Base-by-base conservation (phyloP, 2,888 invertebrate species). In the Calliopum simillimum region DNA sequence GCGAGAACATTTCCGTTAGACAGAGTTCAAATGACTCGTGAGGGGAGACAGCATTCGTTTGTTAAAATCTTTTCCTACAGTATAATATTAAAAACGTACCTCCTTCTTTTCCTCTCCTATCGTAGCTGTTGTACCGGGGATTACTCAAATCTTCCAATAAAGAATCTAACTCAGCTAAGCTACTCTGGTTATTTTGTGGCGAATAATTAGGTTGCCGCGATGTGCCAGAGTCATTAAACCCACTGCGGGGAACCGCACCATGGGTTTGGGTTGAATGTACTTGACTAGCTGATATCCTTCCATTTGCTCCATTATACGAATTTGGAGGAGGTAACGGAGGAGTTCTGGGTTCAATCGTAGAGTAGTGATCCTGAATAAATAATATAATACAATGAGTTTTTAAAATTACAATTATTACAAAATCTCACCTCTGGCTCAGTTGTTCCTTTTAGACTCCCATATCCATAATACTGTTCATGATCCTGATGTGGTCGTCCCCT, bases 141-240 rank as follows among this genome's bases (percentile, higher is more conserved):
- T 92, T 93, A 88, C 96, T 97, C 78, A 98, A 89, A 85, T 98
- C 98, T 82, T 96, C 94, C 69, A 98, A 89, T 66, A 98, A 88
- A 16, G 93, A 94, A 86, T 98, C 98, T 83, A 98, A 86, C 86
- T 98, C 98, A 0, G 95, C 94, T 58, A 97, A 88, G 86, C 97
- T 95, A 77, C 92, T 94, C 66, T 86, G 78, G 74, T 80, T 83
- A 62, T 81, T 78, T 63, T 76, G 78, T 23, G 72, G 69, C 21
- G 82, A 82, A 71, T 79, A 83, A 75, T 81, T 82, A 76, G 84
- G 82, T 71, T 80, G 80, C 73, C 79, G 79, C 58, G 76, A 12
- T 33, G 16, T 47, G 55, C 47, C 71, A 59, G 49, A 64, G 43
- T 74, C 73, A 76, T 75, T 75, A 43, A 74, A 75, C 55, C 73